Evolutionary conservation across 2,888 invertebrate genomes (phyloP), one percentile per base, ranked within the genome.

Genomic region (Amphimallon solstitiale): DNA sequence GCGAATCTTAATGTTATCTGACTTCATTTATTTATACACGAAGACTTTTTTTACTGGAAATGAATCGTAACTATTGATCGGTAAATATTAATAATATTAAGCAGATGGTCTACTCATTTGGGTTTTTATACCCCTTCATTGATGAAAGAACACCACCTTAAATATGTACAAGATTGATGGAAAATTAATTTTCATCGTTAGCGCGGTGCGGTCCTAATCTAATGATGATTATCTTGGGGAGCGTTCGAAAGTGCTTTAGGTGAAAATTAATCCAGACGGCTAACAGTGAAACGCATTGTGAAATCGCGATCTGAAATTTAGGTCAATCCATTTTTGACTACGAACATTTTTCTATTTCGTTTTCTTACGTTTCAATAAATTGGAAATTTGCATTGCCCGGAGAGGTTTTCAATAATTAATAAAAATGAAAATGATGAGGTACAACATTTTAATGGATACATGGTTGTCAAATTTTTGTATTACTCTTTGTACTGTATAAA

Each of bases 101-200:
- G 29, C 23, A 9, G 43, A 14, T 23, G 14, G 14, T 34, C 15
- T 14, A 29, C 15, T 9, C 29, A 17, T 43, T 59, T 15, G 29
- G 15, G 15, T 45, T 59, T 59, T 59, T 59, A 29, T 3, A 17
- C 19, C 14, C 29, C 43, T 2, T 6, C 10, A 29, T 7, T 15
- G 29, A 23, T 23, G 14, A 29, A 29, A 43, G 3, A 43, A 29
- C 56, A 29, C 38, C 10, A 19, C 19, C 29, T 43, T 7, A 14
- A 34, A 14, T 29, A 23, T 29, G 9, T 15, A 9, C 56, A 43
- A 59, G 56, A 59, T 59, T 59, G 56, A 59, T 59, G 56, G 43
- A 15, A 59, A 43, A 40, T 59, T 59, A 59, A 59, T 59, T 59
- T 40, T 59, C 43, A 45, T 59, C 43, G 43, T 59, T 59, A 59